These are phyloP conservation scores for Smutsia temminckii DNA, from an alignment of 2,797 vertebrate genomes.

Conservation along the genomic window DNA sequence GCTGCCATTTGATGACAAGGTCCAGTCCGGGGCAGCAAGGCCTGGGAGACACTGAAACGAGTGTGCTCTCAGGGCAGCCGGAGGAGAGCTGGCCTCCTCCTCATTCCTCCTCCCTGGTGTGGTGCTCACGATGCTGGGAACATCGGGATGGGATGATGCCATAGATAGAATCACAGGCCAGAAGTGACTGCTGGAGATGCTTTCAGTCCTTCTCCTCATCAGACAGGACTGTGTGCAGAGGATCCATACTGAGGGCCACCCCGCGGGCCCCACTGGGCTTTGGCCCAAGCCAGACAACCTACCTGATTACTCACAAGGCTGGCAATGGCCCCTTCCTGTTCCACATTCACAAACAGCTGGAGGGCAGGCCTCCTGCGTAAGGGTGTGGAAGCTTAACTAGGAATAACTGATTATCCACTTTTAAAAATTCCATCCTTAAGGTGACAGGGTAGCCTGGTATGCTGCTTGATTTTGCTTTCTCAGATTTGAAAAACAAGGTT, in stretches of 20 bases:
- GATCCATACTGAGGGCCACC: conserved; percentile 62
- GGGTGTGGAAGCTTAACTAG: conserved; percentile 62
- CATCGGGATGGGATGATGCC: conserved; percentile 82
- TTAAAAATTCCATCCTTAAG: conserved; percentile 13
- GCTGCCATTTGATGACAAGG: conserved; percentile 83
- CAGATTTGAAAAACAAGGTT: neutral
- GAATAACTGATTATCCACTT: neutral
- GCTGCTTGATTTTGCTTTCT: conserved; percentile 34
- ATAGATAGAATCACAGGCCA: conserved; percentile 81
- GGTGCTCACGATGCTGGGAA: conserved; percentile 42
- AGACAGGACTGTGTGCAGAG: conserved; percentile 35
- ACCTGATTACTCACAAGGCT: neutral
- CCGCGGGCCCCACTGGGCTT: neutral
- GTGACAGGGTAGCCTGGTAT: neutral
- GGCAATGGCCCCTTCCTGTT: conserved; percentile 56
- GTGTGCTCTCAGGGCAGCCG: conserved; percentile 61
- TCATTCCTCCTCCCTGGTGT: conserved; percentile 41
- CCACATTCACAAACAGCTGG: conserved; percentile 79
- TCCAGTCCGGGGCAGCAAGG: conserved; percentile 67
- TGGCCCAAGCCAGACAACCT: neutral
- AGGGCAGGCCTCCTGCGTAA: conserved; percentile 67
- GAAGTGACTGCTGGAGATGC: conserved; percentile 60
- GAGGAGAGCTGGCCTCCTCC: conserved; percentile 36
- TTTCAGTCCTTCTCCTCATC: conserved; percentile 48
- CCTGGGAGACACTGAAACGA: conserved; percentile 55